Evolutionary conservation across 2,888 invertebrate species (phyloP).

Genomic region (Aphodius granarius): DNA sequence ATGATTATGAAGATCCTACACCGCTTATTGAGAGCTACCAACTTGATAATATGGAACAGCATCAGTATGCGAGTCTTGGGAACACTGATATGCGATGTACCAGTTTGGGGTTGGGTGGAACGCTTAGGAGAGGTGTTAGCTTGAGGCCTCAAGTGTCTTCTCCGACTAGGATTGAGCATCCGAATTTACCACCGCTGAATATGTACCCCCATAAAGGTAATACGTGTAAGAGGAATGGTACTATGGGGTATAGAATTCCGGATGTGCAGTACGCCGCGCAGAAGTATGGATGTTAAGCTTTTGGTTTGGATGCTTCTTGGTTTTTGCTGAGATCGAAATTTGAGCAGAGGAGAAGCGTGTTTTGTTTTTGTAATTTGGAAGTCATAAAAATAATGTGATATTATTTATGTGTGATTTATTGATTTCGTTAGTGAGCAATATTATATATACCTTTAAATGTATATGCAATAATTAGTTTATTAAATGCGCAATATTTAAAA

Average conservation of each 20-base stretch:
- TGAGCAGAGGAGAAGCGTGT: neutral
- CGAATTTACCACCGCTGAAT: conserved; percentile 78
- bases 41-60: conserved; percentile 59
- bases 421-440: neutral
- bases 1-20: conserved; percentile 80
- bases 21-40: conserved; percentile 75
- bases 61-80: conserved; percentile 48
- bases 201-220: conserved; percentile 48
- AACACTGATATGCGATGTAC: conserved; percentile 53
- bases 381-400: neutral
- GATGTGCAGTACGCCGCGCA: conserved; percentile 28
- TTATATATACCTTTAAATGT: neutral
- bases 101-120: conserved; percentile 55
- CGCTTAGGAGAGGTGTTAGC: conserved; percentile 53
- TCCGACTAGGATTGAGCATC: conserved; percentile 80
- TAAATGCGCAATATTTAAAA: neutral
- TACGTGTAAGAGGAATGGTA: conserved; percentile 37
- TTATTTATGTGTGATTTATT: neutral
- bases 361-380: neutral
- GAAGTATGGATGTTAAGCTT: conserved; percentile 27
- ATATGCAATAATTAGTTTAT: neutral
- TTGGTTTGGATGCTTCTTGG: neutral
- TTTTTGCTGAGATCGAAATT: too few species aligned
- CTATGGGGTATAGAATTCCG: conserved; percentile 33
- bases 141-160: conserved; percentile 74